phyloP scores from a whole-genome alignment of 2,888 invertebrate species.

The Boloria selene region DNA sequence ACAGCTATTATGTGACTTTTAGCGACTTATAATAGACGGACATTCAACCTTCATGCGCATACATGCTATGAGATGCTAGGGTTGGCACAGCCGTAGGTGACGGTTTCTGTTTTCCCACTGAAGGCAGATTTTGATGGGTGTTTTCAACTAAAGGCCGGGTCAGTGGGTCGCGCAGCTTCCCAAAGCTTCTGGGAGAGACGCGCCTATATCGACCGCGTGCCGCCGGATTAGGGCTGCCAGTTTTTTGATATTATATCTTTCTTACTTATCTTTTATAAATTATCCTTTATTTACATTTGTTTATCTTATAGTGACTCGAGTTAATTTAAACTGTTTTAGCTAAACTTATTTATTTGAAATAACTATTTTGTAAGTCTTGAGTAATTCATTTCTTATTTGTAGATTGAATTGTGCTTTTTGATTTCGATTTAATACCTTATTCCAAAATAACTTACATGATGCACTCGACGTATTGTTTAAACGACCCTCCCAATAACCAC shows the following conservation, averaged over 20 bases:
- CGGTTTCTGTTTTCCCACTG: slow-evolving; percentile 34
- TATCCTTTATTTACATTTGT: not conserved
- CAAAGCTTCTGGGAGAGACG: slow-evolving; percentile 71
- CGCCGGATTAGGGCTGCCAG: slow-evolving; percentile 68
- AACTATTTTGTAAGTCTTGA: too few relatives aligned
- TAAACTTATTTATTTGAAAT: too few relatives aligned
- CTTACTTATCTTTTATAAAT: too few relatives aligned
- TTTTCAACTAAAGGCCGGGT: slow-evolving; percentile 73
- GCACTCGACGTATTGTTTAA: slow-evolving; percentile 35
- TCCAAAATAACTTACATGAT: slow-evolving; percentile 19
- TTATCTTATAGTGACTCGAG: not conserved
- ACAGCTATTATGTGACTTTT: slow-evolving; percentile 43
- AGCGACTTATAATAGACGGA: slow-evolving; percentile 35
- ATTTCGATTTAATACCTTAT: slow-evolving; percentile 2
- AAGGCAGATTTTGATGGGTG: slow-evolving; percentile 47
- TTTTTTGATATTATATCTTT: slow-evolving; percentile 33
- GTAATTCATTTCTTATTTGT: too few relatives aligned
- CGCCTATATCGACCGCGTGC: slow-evolving; percentile 80
- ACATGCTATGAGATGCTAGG: slow-evolving; percentile 59
- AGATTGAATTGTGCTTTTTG: slow-evolving; percentile 3
- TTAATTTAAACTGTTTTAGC: too few relatives aligned
- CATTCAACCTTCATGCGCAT: slow-evolving; percentile 41
- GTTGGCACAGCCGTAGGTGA: slow-evolving; percentile 48
- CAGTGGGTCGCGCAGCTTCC: slow-evolving; percentile 85
- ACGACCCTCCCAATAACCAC: slow-evolving; percentile 34